Conservation (phyloP, 2,797 vertebrate species). For the Labroides dimidiatus region DNA sequence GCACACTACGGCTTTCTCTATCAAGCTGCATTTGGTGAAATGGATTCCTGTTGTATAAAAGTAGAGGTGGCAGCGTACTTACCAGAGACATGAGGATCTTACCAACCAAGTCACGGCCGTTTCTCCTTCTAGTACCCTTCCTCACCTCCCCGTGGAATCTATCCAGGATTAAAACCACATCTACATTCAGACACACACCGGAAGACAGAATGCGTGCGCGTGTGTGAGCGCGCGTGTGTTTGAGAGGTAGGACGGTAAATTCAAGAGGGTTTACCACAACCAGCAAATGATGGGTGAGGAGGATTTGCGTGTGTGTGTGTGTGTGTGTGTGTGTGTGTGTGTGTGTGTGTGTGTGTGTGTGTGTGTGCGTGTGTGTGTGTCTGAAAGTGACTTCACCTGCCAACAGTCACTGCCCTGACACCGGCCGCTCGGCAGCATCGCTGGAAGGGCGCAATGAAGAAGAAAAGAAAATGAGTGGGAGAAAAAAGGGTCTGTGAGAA, state of each 20-base stretch:
- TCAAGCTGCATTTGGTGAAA: constrained; percentile 18
- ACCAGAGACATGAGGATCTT: constrained; percentile 31
- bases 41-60: constrained; percentile 33
- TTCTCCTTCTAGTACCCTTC: constrained; percentile 67
- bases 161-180: constrained; percentile 61
- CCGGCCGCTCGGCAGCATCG: background rate
- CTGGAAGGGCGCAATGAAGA: constrained; percentile 35
- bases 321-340: background rate
- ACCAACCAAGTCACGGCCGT: constrained; percentile 60
- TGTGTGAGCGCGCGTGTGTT: background rate
- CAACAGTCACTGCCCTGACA: constrained; percentile 42
- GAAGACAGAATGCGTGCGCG: background rate
- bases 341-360: constrained; percentile 5
- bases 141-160: constrained; percentile 46
- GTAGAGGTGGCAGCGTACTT: constrained; percentile 21
- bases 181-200: constrained; percentile 50
- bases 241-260: constrained; percentile 14
- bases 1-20: constrained; percentile 14
- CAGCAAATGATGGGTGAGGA: constrained; percentile 1
- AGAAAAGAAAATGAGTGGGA: constrained; percentile 58
- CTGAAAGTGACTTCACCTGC: background rate
- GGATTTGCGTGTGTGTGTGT: background rate
- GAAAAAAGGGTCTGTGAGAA: constrained; percentile 47
- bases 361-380: constrained; percentile 12
- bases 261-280: constrained; percentile 8